These are phyloP conservation scores for Euclidia mi DNA, from an alignment of 2,888 invertebrate genomes.

Conservation along the genomic window DNA sequence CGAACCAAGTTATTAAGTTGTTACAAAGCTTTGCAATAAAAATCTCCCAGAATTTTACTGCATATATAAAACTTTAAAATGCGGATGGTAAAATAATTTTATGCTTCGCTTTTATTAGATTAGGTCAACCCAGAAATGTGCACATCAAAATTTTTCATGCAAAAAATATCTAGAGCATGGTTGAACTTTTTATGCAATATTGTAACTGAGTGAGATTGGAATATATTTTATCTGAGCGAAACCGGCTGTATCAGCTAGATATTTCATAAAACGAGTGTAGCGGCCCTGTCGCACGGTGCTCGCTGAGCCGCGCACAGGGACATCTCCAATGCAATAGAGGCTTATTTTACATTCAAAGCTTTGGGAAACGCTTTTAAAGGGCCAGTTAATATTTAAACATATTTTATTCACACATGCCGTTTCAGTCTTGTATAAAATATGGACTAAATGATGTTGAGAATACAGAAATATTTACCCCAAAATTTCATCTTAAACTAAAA, in stretches of 20 bases:
- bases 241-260: constrained; percentile 30
- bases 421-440: constrained; percentile 6
- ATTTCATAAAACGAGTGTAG: constrained; percentile 29
- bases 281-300: no score
- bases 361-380: constrained; percentile 62
- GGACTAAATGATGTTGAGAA: constrained; percentile 4
- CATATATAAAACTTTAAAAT: neutral
- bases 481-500: no score
- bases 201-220: constrained; percentile 34
- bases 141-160: no score
- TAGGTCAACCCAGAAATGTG: neutral
- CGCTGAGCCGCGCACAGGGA: constrained; percentile 25
- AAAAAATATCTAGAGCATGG: no score
- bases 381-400: constrained; percentile 63
- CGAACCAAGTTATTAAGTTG: no score
- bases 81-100: neutral
- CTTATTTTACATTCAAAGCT: constrained; percentile 70
- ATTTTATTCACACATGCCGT: constrained; percentile 28
- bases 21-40: no score
- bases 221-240: constrained; percentile 35
- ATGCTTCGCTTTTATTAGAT: neutral
- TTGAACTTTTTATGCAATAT: constrained; percentile 25
- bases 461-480: no score
- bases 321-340: constrained; percentile 63
- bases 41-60: no score